Conservation (phyloP, 2,113 vertebrate genomes). For the Isichthys henryi region DNA sequence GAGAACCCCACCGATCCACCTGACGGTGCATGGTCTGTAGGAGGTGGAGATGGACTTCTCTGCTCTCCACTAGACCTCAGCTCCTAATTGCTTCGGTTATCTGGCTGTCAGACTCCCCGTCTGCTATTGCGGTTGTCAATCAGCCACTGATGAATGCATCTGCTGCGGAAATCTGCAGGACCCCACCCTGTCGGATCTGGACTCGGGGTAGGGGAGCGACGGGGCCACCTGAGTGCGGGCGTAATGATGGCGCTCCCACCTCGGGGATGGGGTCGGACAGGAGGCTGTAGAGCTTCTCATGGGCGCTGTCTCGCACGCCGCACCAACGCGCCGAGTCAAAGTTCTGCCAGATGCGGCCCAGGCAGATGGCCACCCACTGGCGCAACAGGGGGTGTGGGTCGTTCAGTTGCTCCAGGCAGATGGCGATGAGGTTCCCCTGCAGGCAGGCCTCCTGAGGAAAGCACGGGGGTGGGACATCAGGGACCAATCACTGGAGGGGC, state of each 20-base stretch:
- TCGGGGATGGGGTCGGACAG: slow-evolving; percentile 91
- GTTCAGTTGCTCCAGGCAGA: slow-evolving; percentile 92
- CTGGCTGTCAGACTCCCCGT: neutral
- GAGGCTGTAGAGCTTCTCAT: slow-evolving; percentile 95
- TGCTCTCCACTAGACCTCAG: neutral
- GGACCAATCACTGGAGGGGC: neutral
- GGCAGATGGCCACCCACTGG: slow-evolving; percentile 97
- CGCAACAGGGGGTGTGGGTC: slow-evolving; percentile 90
- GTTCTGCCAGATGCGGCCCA: slow-evolving; percentile 97
- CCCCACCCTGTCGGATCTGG: neutral
- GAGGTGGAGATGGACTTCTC: neutral
- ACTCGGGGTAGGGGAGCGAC: neutral
- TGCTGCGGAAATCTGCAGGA: neutral
- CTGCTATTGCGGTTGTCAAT: neutral
- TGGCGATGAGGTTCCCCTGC: slow-evolving; percentile 92
- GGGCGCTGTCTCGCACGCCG: slow-evolving; percentile 90
- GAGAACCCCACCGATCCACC: neutral
- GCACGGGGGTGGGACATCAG: neutral
- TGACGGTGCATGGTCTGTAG: neutral
- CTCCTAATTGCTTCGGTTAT: neutral
- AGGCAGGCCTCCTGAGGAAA: slow-evolving; percentile 85
- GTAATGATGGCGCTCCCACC: slow-evolving; percentile 49
- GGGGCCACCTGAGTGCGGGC: neutral
- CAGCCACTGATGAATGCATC: neutral
- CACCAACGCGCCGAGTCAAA: slow-evolving; percentile 96